phyloP scores from a whole-genome alignment of 2,797 vertebrate species.

The Pangasius macronema region DNA sequence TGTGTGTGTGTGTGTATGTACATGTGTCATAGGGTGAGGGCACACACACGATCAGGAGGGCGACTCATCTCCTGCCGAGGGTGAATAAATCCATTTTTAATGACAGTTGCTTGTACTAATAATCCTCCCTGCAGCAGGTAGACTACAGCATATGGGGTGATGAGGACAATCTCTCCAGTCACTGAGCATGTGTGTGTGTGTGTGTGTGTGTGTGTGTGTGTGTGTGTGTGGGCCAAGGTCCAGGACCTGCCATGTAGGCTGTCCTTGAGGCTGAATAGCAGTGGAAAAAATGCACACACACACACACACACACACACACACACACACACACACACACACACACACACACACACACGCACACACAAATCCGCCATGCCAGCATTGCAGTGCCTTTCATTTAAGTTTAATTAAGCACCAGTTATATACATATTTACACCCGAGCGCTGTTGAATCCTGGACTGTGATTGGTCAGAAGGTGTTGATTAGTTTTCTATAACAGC shows the following conservation, averaged over 20 bases:
- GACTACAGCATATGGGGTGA: slow-evolving; percentile 74
- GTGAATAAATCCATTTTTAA: slow-evolving; percentile 83
- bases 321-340: slow-evolving; percentile 26
- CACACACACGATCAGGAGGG: slow-evolving; percentile 39
- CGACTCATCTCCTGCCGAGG: slow-evolving; percentile 60
- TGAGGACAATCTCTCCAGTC: slow-evolving; percentile 49
- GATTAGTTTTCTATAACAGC: background rate
- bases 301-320: slow-evolving; percentile 1
- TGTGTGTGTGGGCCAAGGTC: slow-evolving; percentile 35
- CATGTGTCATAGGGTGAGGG: slow-evolving; percentile 26
- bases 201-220: slow-evolving; percentile 36
- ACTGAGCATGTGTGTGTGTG: slow-evolving; percentile 51
- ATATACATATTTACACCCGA: background rate
- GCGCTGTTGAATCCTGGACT: background rate
- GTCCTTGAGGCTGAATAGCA: slow-evolving; percentile 40
- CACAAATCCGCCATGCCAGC: slow-evolving; percentile 14
- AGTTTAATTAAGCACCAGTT: slow-evolving; percentile 9
- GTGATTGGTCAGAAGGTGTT: slow-evolving; percentile 9
- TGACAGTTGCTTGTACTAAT: slow-evolving; percentile 76
- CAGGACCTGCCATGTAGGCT: slow-evolving; percentile 43
- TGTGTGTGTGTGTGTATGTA: slow-evolving; percentile 27
- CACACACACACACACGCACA: slow-evolving; percentile 16
- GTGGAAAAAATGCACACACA: slow-evolving; percentile 3
- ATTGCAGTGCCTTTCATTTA: slow-evolving; percentile 27
- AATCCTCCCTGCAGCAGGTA: slow-evolving; percentile 78